Conservation (phyloP, 2,888 invertebrate genomes). For the Tenthredo distinguenda region DNA sequence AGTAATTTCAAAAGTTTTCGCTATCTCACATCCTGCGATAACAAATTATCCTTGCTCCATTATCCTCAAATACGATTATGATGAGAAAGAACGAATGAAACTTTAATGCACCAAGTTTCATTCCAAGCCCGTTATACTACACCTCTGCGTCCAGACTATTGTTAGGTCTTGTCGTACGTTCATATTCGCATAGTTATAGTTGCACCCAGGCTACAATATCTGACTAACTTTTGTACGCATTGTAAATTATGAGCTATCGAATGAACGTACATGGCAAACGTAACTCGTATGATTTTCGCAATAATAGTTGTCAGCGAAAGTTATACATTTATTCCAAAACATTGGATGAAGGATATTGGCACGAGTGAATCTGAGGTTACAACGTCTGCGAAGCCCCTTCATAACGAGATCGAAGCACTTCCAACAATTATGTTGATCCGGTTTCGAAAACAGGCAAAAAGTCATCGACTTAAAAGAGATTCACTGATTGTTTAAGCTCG, state of each 20-base stretch:
- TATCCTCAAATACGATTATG: constrained; percentile 78
- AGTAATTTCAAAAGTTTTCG: constrained; percentile 78
- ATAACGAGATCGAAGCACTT: too few species aligned
- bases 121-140: background rate
- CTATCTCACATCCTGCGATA: constrained; percentile 76
- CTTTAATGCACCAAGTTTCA: constrained; percentile 67
- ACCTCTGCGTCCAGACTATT: background rate
- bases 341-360: too few species aligned
- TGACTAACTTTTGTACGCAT: background rate
- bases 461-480: too few species aligned
- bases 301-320: too few species aligned
- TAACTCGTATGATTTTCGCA: too few species aligned
- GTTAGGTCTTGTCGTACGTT: background rate
- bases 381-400: background rate
- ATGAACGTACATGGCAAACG: too few species aligned
- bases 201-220: background rate
- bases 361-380: too few species aligned
- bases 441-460: too few species aligned
- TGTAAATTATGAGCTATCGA: background rate
- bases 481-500: too few species aligned
- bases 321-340: too few species aligned
- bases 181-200: background rate
- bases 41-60: constrained; percentile 77
- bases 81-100: constrained; percentile 75
- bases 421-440: too few species aligned